phyloP scores from a whole-genome alignment of 2,888 invertebrate genomes.

The Xestia c-nigrum region DNA sequence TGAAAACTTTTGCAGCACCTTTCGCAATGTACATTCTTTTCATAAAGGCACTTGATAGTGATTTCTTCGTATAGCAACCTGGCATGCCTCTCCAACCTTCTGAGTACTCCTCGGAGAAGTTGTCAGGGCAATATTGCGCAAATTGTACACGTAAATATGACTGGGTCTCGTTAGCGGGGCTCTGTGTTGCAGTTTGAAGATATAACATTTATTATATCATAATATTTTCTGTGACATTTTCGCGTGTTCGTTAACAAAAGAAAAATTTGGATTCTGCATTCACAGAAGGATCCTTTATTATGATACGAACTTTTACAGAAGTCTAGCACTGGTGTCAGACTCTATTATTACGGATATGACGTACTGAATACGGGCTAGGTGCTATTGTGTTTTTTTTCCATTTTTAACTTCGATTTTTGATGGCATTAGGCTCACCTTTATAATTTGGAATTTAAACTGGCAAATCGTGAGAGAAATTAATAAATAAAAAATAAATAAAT shows the following conservation, averaged over 20 bases:
- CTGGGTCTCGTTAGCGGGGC: constrained; percentile 30
- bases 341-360: neutral
- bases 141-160: constrained; percentile 24
- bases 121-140: constrained; percentile 43
- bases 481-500: too few species aligned
- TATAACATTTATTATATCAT: neutral
- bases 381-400: neutral
- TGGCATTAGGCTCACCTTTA: neutral
- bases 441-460: neutral
- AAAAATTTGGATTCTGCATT: neutral
- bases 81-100: constrained; percentile 15
- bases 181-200: constrained; percentile 12
- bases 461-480: neutral
- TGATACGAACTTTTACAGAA: neutral
- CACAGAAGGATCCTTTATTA: neutral
- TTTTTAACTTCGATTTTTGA: neutral
- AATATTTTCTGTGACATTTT: constrained; percentile 7
- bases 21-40: constrained; percentile 18
- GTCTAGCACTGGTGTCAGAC: neutral
- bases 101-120: constrained; percentile 9
- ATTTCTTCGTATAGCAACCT: constrained; percentile 49
- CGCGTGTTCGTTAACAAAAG: neutral
- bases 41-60: constrained; percentile 48
- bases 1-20: constrained; percentile 42
- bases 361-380: neutral